Conservation (phyloP, 2,888 invertebrate genomes). For the Coenonympha arcania region DNA sequence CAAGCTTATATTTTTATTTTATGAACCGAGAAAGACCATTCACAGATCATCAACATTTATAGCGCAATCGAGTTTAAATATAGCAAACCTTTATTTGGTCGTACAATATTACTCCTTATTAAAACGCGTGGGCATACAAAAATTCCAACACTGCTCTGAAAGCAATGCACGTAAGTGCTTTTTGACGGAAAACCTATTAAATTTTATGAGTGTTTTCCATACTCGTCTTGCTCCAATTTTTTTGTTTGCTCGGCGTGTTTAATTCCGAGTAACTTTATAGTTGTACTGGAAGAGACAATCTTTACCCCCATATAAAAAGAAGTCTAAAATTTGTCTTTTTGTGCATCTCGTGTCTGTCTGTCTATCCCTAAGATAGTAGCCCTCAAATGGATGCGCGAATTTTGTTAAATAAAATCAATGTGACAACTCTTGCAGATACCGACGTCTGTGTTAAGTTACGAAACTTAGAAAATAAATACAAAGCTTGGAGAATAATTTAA, state of each 20-base stretch:
- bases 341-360: no score
- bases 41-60: constrained; percentile 1
- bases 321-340: no score
- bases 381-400: no score
- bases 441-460: no score
- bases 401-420: no score
- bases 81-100: constrained; percentile 29
- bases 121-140: constrained; percentile 42
- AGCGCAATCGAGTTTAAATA: constrained; percentile 19
- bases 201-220: constrained; percentile 72
- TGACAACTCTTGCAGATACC: no score
- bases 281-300: constrained; percentile 40
- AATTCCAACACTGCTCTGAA: constrained; percentile 47
- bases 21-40: no score
- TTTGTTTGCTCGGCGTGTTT: constrained; percentile 43
- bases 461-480: no score
- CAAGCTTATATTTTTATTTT: no score
- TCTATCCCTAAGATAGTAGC: no score
- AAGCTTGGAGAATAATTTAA: no score
- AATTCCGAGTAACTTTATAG: constrained; percentile 32
- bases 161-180: constrained; percentile 60
- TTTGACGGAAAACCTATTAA: constrained; percentile 71
- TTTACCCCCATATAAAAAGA: no score
- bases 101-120: constrained; percentile 46
- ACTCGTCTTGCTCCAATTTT: constrained; percentile 70